Evolutionary conservation across 2,797 vertebrate species (phyloP), one percentile per base, ranked within the genome.

Genomic region (Acanthurus leucopareius): DNA sequence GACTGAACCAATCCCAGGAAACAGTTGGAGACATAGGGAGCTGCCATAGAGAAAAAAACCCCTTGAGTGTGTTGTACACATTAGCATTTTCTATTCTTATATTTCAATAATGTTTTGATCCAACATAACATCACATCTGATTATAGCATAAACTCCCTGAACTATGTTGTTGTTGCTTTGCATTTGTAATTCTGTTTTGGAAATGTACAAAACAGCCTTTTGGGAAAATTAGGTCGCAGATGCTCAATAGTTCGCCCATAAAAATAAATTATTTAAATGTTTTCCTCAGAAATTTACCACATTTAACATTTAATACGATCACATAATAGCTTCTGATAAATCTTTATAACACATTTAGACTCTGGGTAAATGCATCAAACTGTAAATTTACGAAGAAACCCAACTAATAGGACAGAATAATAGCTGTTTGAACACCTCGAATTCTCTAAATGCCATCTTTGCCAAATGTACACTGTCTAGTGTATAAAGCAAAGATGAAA

Each of bases 371-470:
- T 19, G 4, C 28, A 63, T 70, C 13, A 53, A 45, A 69, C 16
- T 57, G 10, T 57, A 73, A 56, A 63, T 79, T 68, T 51, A 35
- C 14, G 7, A 20, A 38, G 22, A 38, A 35, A 16, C 10, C 49
- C 66, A 48, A 45, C 22, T 44, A n/a, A 45, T 17, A 38, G 5
- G 19, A 48, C 28, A 35, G 32, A 35, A 35, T 14, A 42, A 32
- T 13, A 20, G n/a, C 58, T 19, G 44, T 25, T 19, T 8, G 3
- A 71, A 52, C 35, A 25, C 15, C 45, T 44, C 17, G 16, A 58
- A n/a, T 67, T 22, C 11, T 25, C n/a, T 19, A 13, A 25, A 3
- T 13, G 13, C 16, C 7, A 20, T 22, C 35, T 17, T 51, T 17
- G 45, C 7, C 17, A 45, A 47, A 13, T 65, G 15, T 5, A 42